Evolutionary conservation across 2,888 invertebrate genomes (phyloP), one percentile per base, ranked within the genome.

Genomic region (Gastrophysa polygoni): DNA sequence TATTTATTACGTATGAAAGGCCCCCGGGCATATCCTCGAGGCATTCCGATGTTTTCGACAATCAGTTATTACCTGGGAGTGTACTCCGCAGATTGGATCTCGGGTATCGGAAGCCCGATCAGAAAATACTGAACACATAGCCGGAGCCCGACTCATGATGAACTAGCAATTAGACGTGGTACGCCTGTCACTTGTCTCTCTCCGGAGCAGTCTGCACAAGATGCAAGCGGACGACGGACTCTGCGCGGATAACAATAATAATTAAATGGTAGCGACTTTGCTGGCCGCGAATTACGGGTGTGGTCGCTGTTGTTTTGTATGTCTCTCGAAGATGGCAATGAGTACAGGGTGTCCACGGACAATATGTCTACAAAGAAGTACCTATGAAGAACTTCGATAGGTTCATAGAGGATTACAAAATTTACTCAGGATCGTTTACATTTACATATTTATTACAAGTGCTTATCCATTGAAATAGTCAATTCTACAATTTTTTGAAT

Each of bases 51-150:
- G 24, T 24, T 24, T 24, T 24, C 24, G 24, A 7, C 24, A 7
- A 24, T 24, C 7, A 5, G 24, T 24, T 24, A 24, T 24, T 24
- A 7, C 4, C 24, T 24, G 24, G 46, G 46, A 52, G 52, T 44
- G 58, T 49, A 44, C 17, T 24, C 64, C 60, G n/a, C 51, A 68
- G 66, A 68, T 68, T 68, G 64, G 59, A 68, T 66, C 66, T 63
- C 52, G 48, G 52, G 54, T 71, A 71, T 71, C 71, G 47, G 69
- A 34, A 60, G 63, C 61, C 68, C 68, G 65, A 71, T 71, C 70
- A 66, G 71, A 70, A 69, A 68, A 68, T 64, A 62, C 68, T 71
- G 69, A 71, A 70, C 70, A 71, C 70, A 71, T 70, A 71, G 61
- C 52, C 34, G 46, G 61, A n/a, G 21, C 43, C 10, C 10, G 16